These are phyloP conservation scores for Onychomys leucogaster DNA, from an alignment of 2,797 vertebrate genomes.

Conservation along the genomic window DNA sequence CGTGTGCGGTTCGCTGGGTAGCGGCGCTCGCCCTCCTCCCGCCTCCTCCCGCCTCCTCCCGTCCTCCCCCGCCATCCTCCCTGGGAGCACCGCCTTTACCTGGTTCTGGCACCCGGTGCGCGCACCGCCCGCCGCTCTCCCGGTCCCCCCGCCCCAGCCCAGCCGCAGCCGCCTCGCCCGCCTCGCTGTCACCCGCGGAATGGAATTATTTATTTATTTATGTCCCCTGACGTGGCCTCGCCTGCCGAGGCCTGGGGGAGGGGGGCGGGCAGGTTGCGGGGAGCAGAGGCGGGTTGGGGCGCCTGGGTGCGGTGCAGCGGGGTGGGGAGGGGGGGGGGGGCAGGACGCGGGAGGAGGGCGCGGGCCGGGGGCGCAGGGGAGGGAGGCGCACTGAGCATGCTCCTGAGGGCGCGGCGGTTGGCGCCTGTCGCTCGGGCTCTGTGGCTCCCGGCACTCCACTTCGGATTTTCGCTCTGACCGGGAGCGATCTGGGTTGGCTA, in stretches of 20 bases:
- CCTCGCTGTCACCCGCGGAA: slow-evolving; percentile 75
- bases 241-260: slow-evolving; percentile 64
- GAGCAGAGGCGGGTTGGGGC: slow-evolving; percentile 27
- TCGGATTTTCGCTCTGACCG: slow-evolving; percentile 37
- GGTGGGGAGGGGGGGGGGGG: too few relatives aligned
- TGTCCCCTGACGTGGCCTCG: slow-evolving; percentile 84
- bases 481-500: neutral
- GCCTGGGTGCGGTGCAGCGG: neutral
- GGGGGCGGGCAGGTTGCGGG: neutral
- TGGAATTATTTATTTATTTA: slow-evolving; percentile 87
- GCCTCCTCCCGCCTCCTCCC: slow-evolving; percentile 71
- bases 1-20: neutral
- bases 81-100: slow-evolving; percentile 81
- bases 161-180: slow-evolving; percentile 68
- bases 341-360: neutral
- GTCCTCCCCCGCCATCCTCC: neutral
- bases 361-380: neutral
- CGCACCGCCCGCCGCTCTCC: slow-evolving; percentile 27
- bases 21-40: slow-evolving; percentile 52
- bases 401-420: neutral
- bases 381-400: slow-evolving; percentile 67
- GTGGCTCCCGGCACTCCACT: neutral
- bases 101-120: slow-evolving; percentile 76
- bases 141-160: slow-evolving; percentile 27
- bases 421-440: rapidly evolving